Conservation (phyloP, 2,888 invertebrate genomes). For the Cheilosia pagana region DNA sequence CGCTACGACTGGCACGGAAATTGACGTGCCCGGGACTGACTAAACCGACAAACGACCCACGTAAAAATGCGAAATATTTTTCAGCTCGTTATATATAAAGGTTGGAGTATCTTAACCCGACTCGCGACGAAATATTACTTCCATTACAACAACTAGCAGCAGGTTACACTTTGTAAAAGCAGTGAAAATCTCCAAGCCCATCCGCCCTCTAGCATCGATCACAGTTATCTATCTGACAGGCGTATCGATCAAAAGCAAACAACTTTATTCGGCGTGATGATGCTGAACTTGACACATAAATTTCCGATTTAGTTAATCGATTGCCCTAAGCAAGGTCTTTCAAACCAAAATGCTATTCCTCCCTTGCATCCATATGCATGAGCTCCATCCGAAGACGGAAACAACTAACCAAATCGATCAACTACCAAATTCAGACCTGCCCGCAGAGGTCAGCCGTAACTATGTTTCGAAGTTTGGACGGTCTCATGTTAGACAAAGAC, state of each 20-base stretch:
- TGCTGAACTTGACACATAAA: constrained; percentile 56
- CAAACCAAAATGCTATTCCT: constrained; percentile 25
- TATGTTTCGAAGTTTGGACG: background rate
- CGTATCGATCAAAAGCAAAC: constrained; percentile 3
- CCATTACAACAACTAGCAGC: background rate
- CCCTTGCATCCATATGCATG: background rate
- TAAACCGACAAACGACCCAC: too few species aligned
- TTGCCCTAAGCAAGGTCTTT: constrained; percentile 51
- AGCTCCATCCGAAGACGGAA: constrained; percentile 50
- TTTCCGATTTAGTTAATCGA: constrained; percentile 21
- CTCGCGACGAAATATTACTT: background rate
- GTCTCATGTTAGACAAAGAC: background rate
- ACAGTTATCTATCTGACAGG: background rate
- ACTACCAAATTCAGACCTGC: background rate
- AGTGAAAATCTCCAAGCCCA: background rate
- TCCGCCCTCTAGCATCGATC: background rate
- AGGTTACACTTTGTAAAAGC: background rate
- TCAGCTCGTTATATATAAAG: too few species aligned
- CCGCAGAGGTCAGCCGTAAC: background rate
- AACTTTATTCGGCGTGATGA: constrained; percentile 4
- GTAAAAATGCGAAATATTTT: too few species aligned
- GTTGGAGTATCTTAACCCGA: background rate
- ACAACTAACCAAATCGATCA: background rate
- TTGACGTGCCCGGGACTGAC: too few species aligned
- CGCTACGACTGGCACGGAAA: too few species aligned